Evolutionary conservation across 2,888 invertebrate genomes (phyloP), one percentile per base, ranked within the genome.

Genomic region (Parochlus steinenii): DNA sequence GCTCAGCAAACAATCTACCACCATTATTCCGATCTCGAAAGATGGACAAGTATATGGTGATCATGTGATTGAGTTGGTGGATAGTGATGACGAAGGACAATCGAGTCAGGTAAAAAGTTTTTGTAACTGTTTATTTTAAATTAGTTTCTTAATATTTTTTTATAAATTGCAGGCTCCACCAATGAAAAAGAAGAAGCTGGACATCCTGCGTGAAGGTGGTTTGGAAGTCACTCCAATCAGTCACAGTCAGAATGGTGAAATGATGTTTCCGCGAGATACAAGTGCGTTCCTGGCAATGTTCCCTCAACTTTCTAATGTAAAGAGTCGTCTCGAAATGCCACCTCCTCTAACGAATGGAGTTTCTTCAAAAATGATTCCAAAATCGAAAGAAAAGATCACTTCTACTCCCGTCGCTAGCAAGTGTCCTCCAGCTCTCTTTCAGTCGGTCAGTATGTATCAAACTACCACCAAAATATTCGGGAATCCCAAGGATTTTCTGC

Each of bases 191-290:
- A 69, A 73, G 42, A 79, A 78, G 47, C 59, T 80, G 6, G 80
- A 80, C 44, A 78, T 80, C 27, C 59, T 81, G 24, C 73, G 76
- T 39, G 75, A 79, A 46, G 68, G 78, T 10, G 80, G 80, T 0
- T 56, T 80, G 4, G 79, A 80, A 49, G 79, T 80, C 2, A 80
- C 79, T 1, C 71, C 79, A 0, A 66, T 79, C 11, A 44, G 43
- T 34, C 40, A 40, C 22, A 41, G 43, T 7, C 23, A 36, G 11
- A 11, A 31, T 5, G 20, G 31, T 28, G 10, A 5, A 7, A 16
- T 17, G 16, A n/a, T 6, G n/a, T 17, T 17, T 6, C 30, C 16
- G n/a, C 30, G 6, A 4, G 17, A 8, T 12, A n/a, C 30, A 6
- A 17, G 17, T 16, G 12, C 12, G 6, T 7, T 19, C 4, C n/a